Conservation (phyloP, 1,140 invertebrate genomes). For the Proales similis region DNA sequence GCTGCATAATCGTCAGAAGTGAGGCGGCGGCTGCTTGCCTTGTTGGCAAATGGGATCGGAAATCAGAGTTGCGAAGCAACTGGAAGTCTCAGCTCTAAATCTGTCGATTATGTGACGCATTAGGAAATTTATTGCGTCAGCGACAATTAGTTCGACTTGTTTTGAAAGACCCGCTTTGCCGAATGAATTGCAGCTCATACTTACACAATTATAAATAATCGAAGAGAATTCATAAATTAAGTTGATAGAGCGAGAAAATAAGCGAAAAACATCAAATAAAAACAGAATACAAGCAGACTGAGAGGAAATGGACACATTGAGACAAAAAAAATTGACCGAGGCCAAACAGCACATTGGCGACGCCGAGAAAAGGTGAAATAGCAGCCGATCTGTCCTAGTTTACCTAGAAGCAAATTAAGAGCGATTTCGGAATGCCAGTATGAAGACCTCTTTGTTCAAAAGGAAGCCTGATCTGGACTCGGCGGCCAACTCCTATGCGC, state of each 20-base stretch:
- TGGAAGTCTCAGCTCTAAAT: too few relatives aligned
- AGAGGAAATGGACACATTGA: slow-evolving; percentile 31
- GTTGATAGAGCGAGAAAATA: not conserved
- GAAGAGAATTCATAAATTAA: not conserved
- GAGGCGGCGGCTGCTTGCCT: too few relatives aligned
- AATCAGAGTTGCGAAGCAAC: too few relatives aligned
- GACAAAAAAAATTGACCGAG: slow-evolving; percentile 20
- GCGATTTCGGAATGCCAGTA: too few relatives aligned
- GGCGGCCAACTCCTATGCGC: slow-evolving; percentile 8
- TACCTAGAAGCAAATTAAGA: too few relatives aligned
- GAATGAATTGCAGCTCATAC: not conserved
- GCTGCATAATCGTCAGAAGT: not conserved
- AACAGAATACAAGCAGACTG: not conserved
- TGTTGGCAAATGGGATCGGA: too few relatives aligned
- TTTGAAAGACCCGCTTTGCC: not conserved
- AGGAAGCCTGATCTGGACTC: slow-evolving; percentile 21
- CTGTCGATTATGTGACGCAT: too few relatives aligned
- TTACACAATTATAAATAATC: not conserved
- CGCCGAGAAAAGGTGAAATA: slow-evolving; percentile 1
- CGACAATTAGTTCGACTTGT: not conserved
- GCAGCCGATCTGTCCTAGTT: not conserved
- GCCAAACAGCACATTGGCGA: not conserved
- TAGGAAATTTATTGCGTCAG: too few relatives aligned
- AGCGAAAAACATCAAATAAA: not conserved
- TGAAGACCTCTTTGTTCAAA: slow-evolving; percentile 35